Evolutionary conservation across 2,113 vertebrate species (phyloP).

Genomic region (Sinocyclocheilus anophthalmus): DNA sequence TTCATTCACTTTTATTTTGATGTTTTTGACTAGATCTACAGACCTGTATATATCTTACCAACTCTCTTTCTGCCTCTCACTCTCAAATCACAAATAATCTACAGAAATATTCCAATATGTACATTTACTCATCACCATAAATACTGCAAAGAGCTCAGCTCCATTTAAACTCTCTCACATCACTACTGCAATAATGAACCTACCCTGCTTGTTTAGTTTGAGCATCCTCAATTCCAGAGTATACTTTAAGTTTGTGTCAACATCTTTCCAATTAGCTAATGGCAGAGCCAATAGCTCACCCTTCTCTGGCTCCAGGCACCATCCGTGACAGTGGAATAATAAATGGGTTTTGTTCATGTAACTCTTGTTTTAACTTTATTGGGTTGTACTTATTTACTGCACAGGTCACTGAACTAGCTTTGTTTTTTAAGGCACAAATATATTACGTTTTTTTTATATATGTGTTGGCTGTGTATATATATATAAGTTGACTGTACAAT

Average conservation of each 20-base stretch:
- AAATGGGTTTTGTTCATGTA: background rate
- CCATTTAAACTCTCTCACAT: background rate
- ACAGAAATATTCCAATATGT: background rate
- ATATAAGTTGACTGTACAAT: background rate
- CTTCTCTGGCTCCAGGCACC: background rate
- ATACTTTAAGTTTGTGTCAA: constrained; percentile 5
- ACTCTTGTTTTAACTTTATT: background rate
- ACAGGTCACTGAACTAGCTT: background rate
- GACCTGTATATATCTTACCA: background rate
- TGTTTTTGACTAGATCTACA: background rate
- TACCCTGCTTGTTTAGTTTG: background rate
- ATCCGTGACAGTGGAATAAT: background rate
- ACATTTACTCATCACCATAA: background rate
- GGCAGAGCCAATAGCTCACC: background rate
- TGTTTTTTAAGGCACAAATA: background rate
- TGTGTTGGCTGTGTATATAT: background rate
- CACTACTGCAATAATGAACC: background rate
- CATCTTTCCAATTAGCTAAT: background rate
- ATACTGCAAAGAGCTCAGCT: background rate
- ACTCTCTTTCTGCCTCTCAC: background rate
- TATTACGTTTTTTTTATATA: background rate
- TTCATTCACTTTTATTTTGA: background rate
- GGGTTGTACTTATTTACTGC: background rate
- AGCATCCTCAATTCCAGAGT: background rate
- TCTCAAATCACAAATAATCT: background rate